Base-by-base conservation (phyloP, 2,113 vertebrate species). In the Siniperca knerii region DNA sequence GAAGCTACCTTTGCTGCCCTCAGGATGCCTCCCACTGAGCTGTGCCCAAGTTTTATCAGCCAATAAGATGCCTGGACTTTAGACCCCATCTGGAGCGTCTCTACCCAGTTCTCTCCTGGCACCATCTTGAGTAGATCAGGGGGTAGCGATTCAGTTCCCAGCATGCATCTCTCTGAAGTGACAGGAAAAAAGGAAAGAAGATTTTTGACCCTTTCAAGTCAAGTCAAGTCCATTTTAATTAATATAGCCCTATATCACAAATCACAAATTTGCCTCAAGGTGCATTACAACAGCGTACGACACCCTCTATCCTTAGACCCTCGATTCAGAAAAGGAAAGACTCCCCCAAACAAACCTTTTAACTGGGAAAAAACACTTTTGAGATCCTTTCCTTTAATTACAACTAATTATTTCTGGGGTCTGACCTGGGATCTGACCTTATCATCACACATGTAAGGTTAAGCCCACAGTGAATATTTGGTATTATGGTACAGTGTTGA, bases 51-150 rank as follows among this genome's bases (percentile, higher is more conserved):
- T 69, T 52, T 65, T 37, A 48, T 29, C 66, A 68, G 42, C 75
- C 79, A 82, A 79, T 85, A 82, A 67, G 8, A 77, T 21, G 55
- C 55, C 33, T 79, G n/a, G 4, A 64, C 40, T 52, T 33, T 20
- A 58, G 87, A 70, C 54, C 89, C 86, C 90, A 86, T 91, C 82
- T 91, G 88, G 75, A 70, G 50, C 33, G 1, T 52, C 50, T 73
- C 73, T 55, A n/a, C 35, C 44, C 18, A 1, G 12, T 18, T 18
- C 46, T 76, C 48, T 64, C 44, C 62, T 69, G 25, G 33, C 83
- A 23, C 40, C 66, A 35, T 23, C 21, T 55, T 42, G 33, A 61
- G 7, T n/a, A 69, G 8, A 25, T 67, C 77, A 5, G 42, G 6
- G 33, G 62, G 29, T 6, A 29, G n/a, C 0, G 2, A 60, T 54